Evolutionary conservation across 2,888 invertebrate genomes (phyloP).

Genomic region (Fragum sueziense): DNA sequence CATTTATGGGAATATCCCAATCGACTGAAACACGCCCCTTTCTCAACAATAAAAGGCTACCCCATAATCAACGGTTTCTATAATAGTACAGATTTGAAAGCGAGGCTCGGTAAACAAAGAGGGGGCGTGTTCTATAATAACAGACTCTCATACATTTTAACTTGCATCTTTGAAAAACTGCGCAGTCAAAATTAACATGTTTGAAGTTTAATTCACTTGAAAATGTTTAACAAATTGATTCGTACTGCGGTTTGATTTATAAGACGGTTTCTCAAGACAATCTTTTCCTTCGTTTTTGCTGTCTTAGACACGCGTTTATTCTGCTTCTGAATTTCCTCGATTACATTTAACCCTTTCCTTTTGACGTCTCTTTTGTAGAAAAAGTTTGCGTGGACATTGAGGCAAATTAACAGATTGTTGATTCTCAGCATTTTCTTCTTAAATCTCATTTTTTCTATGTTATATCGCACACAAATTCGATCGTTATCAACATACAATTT

Average conservation of each 20-base stretch:
- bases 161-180: constrained; percentile 31
- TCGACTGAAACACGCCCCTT: constrained; percentile 50
- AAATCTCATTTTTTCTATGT: too few species aligned
- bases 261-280: too few species aligned
- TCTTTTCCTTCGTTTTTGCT: too few species aligned
- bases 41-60: constrained; percentile 34
- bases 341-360: too few species aligned
- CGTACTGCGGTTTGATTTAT: constrained; percentile 17
- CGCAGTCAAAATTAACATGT: constrained; percentile 53
- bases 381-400: too few species aligned
- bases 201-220: constrained; percentile 50
- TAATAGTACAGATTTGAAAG: constrained; percentile 51
- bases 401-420: too few species aligned
- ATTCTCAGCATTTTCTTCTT: too few species aligned
- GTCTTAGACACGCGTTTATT: too few species aligned
- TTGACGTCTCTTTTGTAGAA: too few species aligned
- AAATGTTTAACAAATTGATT: constrained; percentile 50
- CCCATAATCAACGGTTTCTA: constrained; percentile 33
- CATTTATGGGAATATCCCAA: constrained; percentile 56
- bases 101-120: constrained; percentile 44
- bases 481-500: too few species aligned
- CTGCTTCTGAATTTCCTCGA: too few species aligned
- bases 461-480: too few species aligned
- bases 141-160: constrained; percentile 42
- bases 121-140: constrained; percentile 52